Evolutionary conservation across 2,888 invertebrate genomes (phyloP).

Genomic region (Pristionchus maxplancki): DNA sequence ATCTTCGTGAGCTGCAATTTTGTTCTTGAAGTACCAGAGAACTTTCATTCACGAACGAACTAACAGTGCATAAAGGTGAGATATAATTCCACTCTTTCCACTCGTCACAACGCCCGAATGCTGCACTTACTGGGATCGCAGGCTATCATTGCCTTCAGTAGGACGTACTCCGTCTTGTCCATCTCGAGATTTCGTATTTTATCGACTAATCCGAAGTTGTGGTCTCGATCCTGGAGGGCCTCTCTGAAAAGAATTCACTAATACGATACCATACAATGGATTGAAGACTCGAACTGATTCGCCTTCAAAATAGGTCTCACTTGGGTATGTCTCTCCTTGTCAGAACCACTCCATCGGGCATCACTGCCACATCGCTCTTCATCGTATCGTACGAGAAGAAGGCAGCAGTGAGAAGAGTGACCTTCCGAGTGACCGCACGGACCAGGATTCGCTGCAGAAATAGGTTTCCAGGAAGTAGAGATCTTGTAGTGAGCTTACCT

Average conservation of each 20-base stretch:
- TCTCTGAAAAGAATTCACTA: conserved; percentile 1
- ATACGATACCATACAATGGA: background rate
- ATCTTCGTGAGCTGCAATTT: conserved; percentile 25
- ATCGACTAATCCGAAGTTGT: background rate
- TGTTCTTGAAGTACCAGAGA: background rate
- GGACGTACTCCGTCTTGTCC: conserved; percentile 42
- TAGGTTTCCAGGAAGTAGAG: background rate
- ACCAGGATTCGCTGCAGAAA: background rate
- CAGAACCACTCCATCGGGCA: background rate
- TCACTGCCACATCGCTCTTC: conserved; percentile 6
- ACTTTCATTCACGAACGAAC: no score
- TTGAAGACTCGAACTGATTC: background rate
- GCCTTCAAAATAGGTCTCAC: no score
- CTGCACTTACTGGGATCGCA: conserved; percentile 36
- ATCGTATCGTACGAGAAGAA: conserved; percentile 30
- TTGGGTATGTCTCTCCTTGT: background rate
- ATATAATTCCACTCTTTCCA: no score
- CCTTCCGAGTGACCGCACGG: background rate
- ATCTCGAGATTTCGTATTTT: background rate
- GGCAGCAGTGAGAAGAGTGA: conserved; percentile 20
- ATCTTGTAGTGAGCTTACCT: background rate
- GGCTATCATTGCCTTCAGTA: conserved; percentile 20
- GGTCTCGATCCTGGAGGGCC: conserved; percentile 22
- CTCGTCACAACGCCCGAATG: no score
- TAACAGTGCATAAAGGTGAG: no score